Percentiles rank a stretch among this genome's conserved stretches.
Evolutionary conservation across 2,113 vertebrate genomes (phyloP).

Genomic region (Aleadryas rufinucha): DNA sequence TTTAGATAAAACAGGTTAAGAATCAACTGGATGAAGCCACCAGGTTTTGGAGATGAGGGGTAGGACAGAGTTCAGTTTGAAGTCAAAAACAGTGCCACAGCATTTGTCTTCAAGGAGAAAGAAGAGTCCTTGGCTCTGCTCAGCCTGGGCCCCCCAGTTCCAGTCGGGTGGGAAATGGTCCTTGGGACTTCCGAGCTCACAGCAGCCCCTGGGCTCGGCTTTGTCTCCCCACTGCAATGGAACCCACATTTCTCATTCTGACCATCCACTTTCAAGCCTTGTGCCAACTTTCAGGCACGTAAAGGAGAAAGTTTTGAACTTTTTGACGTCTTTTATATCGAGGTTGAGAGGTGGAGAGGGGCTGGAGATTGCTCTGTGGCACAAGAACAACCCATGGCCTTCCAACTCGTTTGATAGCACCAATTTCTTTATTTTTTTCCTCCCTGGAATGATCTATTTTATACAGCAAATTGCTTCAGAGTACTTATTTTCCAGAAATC

Average conservation of each 20-base stretch:
- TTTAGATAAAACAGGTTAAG: background rate
- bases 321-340: background rate
- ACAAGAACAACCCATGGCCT: background rate
- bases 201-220: background rate
- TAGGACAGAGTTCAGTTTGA: background rate
- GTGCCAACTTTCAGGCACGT: background rate
- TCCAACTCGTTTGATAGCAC: background rate
- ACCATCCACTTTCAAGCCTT: background rate
- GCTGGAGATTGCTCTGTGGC: background rate
- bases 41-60: background rate
- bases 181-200: background rate
- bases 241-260: background rate
- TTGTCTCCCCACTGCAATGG: background rate
- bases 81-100: background rate
- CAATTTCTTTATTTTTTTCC: background rate
- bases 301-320: background rate
- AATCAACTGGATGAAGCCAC: background rate
- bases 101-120: background rate
- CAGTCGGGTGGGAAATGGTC: background rate
- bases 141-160: background rate
- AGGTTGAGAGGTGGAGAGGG: background rate
- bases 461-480: background rate
- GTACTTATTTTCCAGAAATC: slow-evolving; percentile 1
- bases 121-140: background rate
- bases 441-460: background rate